Evolutionary conservation across 2,797 vertebrate species (phyloP).

Genomic region (Pelobates cultripes): DNA sequence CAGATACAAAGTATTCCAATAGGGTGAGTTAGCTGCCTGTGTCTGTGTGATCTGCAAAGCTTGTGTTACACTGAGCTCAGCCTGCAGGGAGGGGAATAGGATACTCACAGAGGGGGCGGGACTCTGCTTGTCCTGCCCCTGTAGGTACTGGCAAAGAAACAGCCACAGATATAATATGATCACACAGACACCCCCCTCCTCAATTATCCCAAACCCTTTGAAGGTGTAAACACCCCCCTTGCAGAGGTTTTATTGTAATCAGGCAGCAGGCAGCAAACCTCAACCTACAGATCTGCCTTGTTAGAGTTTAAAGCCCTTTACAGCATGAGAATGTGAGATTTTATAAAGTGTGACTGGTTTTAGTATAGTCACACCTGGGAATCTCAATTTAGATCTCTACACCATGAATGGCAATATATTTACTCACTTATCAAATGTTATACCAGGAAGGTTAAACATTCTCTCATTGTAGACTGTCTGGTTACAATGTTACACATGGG

Average conservation of each 20-base stretch:
- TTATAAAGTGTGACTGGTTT: not conserved
- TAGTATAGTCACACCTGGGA: not conserved
- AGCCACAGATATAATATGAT: not conserved
- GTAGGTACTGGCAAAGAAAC: not conserved
- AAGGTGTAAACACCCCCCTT: not conserved
- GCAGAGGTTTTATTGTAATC: not conserved
- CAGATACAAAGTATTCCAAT: not conserved
- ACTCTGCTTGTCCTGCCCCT: not conserved
- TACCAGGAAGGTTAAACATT: no score
- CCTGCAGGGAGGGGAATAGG: not conserved
- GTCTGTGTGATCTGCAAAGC: not conserved
- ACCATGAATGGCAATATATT: no score
- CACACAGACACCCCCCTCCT: no score
- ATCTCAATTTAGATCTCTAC: not conserved
- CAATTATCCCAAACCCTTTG: not conserved
- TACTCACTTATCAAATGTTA: no score
- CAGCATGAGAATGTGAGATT: not conserved
- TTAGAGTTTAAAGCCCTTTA: no score
- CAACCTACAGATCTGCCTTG: no score
- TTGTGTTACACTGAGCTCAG: not conserved
- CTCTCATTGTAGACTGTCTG: no score
- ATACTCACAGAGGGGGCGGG: not conserved
- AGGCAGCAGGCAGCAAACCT: not conserved
- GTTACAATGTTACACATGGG: no score
- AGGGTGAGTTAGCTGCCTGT: not conserved